Base-by-base conservation (phyloP, 2,113 vertebrate species). In the Saimiri boliviensis region DNA sequence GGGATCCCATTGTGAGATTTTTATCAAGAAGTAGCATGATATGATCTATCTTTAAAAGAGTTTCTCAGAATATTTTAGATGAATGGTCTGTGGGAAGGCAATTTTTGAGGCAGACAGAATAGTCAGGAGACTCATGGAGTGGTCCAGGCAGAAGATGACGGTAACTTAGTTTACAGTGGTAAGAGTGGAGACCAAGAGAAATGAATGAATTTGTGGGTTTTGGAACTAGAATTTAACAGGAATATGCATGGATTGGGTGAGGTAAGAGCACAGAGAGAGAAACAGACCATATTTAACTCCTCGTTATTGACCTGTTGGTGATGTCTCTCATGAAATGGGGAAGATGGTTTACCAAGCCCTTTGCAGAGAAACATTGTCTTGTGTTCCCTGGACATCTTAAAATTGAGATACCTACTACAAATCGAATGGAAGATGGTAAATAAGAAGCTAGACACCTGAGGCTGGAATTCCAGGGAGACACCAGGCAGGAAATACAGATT, bases 331-430 rank as follows among this genome's bases (percentile, higher is more conserved):
- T 0, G 5, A 45, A 73, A 35, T 54, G n/a, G 21, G 58, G 42
- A 80, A 37, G 19, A 74, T 1, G 5, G 30, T 5, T 37, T 3
- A 27, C 35, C 1, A 11, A 27, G 35, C 32, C 32, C 8, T 56
- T 83, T 16, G 8, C 3, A 17, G 20, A 6, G 8, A 19, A n/a
- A 8, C 8, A 40, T 11, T 5, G 14, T 7, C 27, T 1, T 4
- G 7, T 49, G 8, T 2, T n/a, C 19, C 19, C 16, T 25, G 3
- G 17, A 17, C 5, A 3, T 23, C 20, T 20, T 30, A 37, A 42
- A 42, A 32, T 68, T 68, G 35, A 73, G 14, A 66, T 21, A 8
- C 25, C 32, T 54, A 17, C 52, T 68, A 58, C 11, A 81, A 76
- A 58, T 56, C 14, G 9, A 37, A 74, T 25, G 10, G 45, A 37